Evolutionary conservation across 2,797 vertebrate genomes (phyloP).

Genomic region (Peromyscus nudipes): DNA sequence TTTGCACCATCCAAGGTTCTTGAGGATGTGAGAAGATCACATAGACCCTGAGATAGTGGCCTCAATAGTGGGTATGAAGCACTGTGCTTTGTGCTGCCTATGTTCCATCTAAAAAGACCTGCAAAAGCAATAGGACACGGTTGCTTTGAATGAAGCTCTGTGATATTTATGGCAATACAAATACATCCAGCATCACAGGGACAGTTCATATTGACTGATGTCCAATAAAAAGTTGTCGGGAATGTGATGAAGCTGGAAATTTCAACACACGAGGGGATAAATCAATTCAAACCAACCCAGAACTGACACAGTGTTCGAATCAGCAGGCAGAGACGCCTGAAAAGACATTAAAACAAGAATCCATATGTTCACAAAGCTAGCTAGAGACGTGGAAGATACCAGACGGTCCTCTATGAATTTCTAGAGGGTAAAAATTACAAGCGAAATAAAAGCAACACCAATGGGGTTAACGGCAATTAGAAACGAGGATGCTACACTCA

Average conservation of each 20-base stretch:
- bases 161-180: background rate
- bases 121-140: background rate
- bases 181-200: background rate
- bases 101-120: background rate
- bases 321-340: background rate
- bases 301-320: background rate
- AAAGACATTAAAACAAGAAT: background rate
- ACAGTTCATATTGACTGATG: background rate
- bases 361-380: background rate
- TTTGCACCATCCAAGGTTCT: rapidly evolving
- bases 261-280: background rate
- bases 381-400: background rate
- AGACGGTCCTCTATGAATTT: background rate
- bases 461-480: background rate
- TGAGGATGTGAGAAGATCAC: rapidly evolving
- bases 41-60: background rate
- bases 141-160: background rate
- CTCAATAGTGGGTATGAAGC: rapidly evolving
- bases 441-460: background rate
- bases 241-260: background rate
- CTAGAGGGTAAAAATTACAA: background rate
- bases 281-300: background rate
- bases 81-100: rapidly evolving
- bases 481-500: background rate
- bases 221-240: background rate